Evolutionary conservation across 2,113 vertebrate species (phyloP), one percentile per base, ranked within the genome.

Genomic region (Ailuropoda melanoleuca): DNA sequence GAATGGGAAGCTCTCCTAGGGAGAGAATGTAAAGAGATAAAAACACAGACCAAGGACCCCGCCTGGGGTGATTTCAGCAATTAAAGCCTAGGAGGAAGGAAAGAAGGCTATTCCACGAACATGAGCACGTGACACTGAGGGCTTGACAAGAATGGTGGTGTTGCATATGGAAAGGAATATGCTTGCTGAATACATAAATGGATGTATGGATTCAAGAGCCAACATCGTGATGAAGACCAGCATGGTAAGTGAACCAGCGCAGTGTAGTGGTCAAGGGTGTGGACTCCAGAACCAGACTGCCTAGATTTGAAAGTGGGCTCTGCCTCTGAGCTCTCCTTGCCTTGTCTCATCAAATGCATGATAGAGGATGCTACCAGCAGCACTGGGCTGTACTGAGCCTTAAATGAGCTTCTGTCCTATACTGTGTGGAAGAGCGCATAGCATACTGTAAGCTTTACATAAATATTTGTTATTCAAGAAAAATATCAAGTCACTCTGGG

Each of bases 401-500:
- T 53, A 15, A 56, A n/a, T 43, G 46, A 64, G 14, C 48, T 72
- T 53, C 19, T 6, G 26, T 58, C 68, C 43, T 37, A 37, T 18
- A 80, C 26, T 48, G 13, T 72, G 4, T 64, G 10, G 48, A 58
- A 86, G 4, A 70, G 8, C 23, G 6, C n/a, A 48, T 50, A 81
- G 8, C 3, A 53, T 10, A 1, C 11, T 13, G 1, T 53, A 58
- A 75, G 8, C 17, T 34, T 15, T 24, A 24, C 12, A 29, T 70
- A 62, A 34, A 53, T n/a, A 90, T 39, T 58, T 88, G 37, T 88
- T 74, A 88, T 60, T 89, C 37, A 50, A 78, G 18, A 34, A 82
- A 80, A 78, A 78, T 11, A 82, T 37, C 9, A 88, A 84, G 34
- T 56, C 55, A 37, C 1, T 50, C 58, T 48, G 8, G 66, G 31